Conservation (phyloP, 2,797 vertebrate species). For the Typhlichthys subterraneus region DNA sequence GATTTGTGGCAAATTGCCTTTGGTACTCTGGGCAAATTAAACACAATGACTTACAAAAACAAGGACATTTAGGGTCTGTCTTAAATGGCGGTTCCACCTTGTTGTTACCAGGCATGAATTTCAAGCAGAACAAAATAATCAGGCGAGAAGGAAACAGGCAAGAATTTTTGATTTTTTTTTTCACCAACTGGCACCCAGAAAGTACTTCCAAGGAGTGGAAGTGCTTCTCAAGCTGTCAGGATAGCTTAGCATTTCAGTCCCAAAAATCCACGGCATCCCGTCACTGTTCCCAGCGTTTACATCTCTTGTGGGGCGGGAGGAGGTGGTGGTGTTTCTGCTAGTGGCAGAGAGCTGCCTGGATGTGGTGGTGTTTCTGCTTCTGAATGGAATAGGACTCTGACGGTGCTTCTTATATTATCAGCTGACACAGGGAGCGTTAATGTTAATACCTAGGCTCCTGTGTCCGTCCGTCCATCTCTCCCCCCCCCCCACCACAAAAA, state of each 20-base stretch:
- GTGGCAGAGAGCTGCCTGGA: slow-evolving; percentile 11
- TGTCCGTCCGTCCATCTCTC: too few relatives aligned
- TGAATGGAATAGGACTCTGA: too few relatives aligned
- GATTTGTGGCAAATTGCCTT: too few relatives aligned
- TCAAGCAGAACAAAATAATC: slow-evolving; percentile 4
- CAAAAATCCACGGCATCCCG: slow-evolving; percentile 28
- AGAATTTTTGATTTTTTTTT: not conserved
- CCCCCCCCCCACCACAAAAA: too few relatives aligned
- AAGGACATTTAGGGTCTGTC: not conserved
- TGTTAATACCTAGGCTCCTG: too few relatives aligned
- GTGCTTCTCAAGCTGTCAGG: slow-evolving; percentile 38
- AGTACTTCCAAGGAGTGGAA: slow-evolving; percentile 7
- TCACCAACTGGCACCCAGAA: slow-evolving; percentile 11
- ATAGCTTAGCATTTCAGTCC: slow-evolving; percentile 37
- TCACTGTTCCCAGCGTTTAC: slow-evolving; percentile 31
- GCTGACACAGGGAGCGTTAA: too few relatives aligned
- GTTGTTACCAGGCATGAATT: not conserved
- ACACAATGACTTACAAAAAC: too few relatives aligned
- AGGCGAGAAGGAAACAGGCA: slow-evolving; percentile 13
- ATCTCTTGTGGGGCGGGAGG: slow-evolving; percentile 34
- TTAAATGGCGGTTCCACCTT: not conserved
- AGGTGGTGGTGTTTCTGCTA: slow-evolving; percentile 34
- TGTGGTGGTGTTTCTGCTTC: not conserved
- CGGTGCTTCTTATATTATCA: too few relatives aligned
- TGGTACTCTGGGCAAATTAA: too few relatives aligned